phyloP scores from a whole-genome alignment of 2,113 vertebrate genomes.

The Circaetus cinerascens region DNA sequence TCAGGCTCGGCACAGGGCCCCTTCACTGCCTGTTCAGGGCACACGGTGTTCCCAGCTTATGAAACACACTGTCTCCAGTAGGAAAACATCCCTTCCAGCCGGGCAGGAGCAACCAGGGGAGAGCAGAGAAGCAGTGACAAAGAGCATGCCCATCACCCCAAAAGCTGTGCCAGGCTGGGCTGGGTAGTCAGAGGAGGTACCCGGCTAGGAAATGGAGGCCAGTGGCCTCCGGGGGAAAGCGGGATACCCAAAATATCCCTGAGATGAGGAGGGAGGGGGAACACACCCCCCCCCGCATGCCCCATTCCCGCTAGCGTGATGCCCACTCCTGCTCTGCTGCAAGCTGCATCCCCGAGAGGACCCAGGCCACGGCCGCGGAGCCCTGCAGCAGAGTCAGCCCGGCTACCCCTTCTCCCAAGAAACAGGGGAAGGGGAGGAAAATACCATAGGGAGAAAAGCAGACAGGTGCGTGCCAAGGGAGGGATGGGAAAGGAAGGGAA shows the following conservation, averaged over 20 bases:
- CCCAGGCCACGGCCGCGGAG: background rate
- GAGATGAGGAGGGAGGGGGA: background rate
- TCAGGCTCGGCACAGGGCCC: background rate
- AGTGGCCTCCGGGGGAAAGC: background rate
- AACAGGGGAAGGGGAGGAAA: background rate
- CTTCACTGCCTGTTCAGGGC: background rate
- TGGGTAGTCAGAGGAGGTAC: background rate
- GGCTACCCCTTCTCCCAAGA: background rate
- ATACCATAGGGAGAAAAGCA: background rate
- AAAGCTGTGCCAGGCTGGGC: background rate
- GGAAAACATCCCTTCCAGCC: background rate
- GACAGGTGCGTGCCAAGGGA: background rate
- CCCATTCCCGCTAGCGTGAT: accelerated
- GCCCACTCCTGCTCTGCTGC: background rate
- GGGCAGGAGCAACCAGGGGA: background rate
- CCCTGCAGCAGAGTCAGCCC: background rate
- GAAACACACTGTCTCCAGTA: background rate
- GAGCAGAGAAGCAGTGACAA: background rate
- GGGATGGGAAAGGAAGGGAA: background rate
- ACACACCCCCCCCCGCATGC: too few species aligned
- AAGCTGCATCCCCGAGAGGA: background rate
- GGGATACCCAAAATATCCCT: background rate
- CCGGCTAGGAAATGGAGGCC: slow-evolving; percentile 6
- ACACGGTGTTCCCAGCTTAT: background rate
- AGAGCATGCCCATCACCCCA: background rate